phyloP scores from a whole-genome alignment of 2,888 invertebrate species.

The Hyles lineata region DNA sequence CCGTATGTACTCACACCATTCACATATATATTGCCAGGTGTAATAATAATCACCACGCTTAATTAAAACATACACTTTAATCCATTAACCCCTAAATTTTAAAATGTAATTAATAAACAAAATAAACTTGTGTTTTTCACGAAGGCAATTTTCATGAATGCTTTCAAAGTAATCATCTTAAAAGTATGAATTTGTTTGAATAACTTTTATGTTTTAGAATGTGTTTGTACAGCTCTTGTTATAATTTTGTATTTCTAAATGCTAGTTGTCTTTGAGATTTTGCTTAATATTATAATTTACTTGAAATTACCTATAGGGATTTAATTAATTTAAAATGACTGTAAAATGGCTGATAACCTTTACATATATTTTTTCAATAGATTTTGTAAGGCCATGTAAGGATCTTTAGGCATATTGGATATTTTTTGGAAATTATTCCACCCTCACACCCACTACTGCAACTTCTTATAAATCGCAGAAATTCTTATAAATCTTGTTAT shows the following conservation, averaged over 20 bases:
- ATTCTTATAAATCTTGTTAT: too few species aligned
- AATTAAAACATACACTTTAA: background rate
- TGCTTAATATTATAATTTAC: background rate
- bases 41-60: background rate
- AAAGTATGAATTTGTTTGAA: background rate
- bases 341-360: too few species aligned
- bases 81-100: background rate
- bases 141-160: slow-evolving; percentile 16
- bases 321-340: too few species aligned
- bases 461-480: too few species aligned
- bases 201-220: slow-evolving; percentile 4
- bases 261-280: background rate
- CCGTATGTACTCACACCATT: too few species aligned
- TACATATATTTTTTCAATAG: too few species aligned
- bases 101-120: slow-evolving; percentile 17
- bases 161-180: background rate
- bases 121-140: background rate
- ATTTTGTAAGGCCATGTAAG: too few species aligned
- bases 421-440: too few species aligned
- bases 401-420: too few species aligned
- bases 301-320: background rate
- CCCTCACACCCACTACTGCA: too few species aligned
- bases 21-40: background rate
- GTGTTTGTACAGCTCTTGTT: background rate
- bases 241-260: background rate